Evolutionary conservation across 2,797 vertebrate genomes (phyloP).

Genomic region (Alcedo atthis): DNA sequence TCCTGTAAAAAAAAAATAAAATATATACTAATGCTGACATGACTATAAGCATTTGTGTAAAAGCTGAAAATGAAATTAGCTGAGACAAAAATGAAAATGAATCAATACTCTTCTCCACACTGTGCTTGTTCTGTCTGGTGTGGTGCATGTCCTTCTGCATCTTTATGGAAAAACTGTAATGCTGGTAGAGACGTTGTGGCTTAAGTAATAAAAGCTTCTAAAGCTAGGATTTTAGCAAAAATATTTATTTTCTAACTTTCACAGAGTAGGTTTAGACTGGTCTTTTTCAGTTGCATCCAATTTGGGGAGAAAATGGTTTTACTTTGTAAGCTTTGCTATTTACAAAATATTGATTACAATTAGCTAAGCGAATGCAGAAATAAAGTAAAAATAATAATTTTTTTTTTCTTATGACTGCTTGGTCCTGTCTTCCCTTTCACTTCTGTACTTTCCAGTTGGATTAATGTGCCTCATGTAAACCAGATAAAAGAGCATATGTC

Average conservation of each 20-base stretch:
- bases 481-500: slow-evolving; percentile 67
- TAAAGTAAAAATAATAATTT: not conserved
- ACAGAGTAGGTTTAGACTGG: not conserved
- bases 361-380: not conserved
- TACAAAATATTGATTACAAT: not conserved
- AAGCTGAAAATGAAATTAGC: not conserved
- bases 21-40: accelerated
- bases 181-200: not conserved
- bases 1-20: not conserved
- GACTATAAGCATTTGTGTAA: not conserved
- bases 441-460: slow-evolving; percentile 39
- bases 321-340: not conserved
- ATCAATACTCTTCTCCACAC: not conserved
- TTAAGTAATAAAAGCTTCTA: not conserved
- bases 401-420: not conserved
- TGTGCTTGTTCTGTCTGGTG: not conserved
- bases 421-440: slow-evolving; percentile 17
- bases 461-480: slow-evolving; percentile 61
- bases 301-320: not conserved
- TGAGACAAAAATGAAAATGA: not conserved
- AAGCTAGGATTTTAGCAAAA: not conserved
- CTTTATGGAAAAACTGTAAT: not conserved
- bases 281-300: not conserved
- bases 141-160: not conserved
- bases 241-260: not conserved